Conservation (phyloP, 2,113 vertebrate genomes). For the Acanthochromis polyacanthus region DNA sequence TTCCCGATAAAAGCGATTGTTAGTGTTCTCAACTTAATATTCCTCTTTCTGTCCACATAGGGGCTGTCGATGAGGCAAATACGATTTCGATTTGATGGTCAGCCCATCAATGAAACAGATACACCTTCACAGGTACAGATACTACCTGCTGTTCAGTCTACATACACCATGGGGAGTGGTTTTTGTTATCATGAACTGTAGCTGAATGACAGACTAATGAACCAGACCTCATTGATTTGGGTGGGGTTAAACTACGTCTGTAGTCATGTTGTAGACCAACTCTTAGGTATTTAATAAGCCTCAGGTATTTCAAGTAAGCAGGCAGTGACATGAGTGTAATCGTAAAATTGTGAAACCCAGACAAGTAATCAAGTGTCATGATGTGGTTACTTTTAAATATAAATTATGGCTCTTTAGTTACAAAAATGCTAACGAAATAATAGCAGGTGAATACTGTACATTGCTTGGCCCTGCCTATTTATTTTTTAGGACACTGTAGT, state of each 20-base stretch:
- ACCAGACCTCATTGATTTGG: not conserved
- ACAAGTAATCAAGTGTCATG: too few relatives aligned
- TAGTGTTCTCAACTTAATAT: not conserved
- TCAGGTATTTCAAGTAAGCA: too few relatives aligned
- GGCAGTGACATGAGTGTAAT: too few relatives aligned
- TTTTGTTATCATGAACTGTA: fast-evolving
- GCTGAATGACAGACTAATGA: not conserved
- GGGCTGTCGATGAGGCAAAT: constrained; percentile 99
- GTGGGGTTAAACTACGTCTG: not conserved
- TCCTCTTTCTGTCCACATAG: constrained; percentile 75
- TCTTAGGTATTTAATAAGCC: too few relatives aligned
- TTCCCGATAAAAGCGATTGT: not conserved
- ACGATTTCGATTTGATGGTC: constrained; percentile 98
- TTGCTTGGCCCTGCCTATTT: not conserved
- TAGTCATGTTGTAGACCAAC: too few relatives aligned
- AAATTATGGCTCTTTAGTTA: not conserved
- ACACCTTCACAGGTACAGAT: constrained; percentile 95
- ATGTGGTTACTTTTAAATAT: not conserved
- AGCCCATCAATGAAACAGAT: constrained; percentile 98
- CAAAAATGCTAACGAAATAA: not conserved
- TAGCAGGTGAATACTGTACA: not conserved
- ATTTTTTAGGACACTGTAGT: not conserved
- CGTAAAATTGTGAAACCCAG: too few relatives aligned
- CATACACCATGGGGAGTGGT: not conserved
- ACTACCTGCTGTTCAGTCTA: not conserved